Evolutionary conservation across 2,797 vertebrate genomes (phyloP).

Genomic region (Hephaestus fuliginosus): DNA sequence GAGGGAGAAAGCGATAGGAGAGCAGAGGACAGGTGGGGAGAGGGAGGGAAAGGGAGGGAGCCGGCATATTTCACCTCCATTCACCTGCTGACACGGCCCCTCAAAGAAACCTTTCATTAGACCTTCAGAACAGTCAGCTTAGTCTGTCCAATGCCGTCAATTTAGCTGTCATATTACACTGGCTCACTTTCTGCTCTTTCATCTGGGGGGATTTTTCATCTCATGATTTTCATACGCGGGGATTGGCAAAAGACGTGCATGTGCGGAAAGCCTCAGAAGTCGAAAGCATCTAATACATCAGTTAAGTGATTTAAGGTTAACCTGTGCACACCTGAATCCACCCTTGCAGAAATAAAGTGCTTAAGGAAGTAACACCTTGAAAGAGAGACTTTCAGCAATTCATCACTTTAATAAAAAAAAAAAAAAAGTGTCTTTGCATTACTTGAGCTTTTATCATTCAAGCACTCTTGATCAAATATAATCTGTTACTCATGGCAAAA

Average conservation of each 20-base stretch:
- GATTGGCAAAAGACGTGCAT: conserved; percentile 64
- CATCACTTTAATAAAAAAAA: not conserved
- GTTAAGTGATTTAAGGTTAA: conserved; percentile 76
- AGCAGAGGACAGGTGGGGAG: conserved; percentile 54
- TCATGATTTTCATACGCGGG: conserved; percentile 69
- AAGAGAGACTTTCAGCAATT: conserved; percentile 44
- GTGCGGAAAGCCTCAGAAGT: conserved; percentile 60
- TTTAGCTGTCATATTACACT: conserved; percentile 78
- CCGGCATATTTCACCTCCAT: conserved; percentile 76
- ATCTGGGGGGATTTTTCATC: conserved; percentile 76
- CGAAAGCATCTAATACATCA: conserved; percentile 60
- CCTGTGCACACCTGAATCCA: conserved; percentile 59
- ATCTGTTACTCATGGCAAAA: conserved; percentile 31
- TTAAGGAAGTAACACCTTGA: conserved; percentile 49
- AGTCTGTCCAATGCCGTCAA: conserved; percentile 70
- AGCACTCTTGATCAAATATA: conserved; percentile 30
- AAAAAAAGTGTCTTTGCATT: conserved; percentile 9
- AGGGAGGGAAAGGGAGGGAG: conserved; percentile 28
- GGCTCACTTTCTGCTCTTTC: conserved; percentile 74
- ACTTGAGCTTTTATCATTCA: conserved; percentile 43
- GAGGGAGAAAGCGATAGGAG: conserved; percentile 27
- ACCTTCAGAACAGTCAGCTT: conserved; percentile 74
- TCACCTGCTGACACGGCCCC: conserved; percentile 81
- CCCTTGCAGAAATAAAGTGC: conserved; percentile 23
- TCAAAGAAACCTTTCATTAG: conserved; percentile 84